Evolutionary conservation across 2,113 vertebrate species (phyloP).

Genomic region (Forbesichthys papilliferus): DNA sequence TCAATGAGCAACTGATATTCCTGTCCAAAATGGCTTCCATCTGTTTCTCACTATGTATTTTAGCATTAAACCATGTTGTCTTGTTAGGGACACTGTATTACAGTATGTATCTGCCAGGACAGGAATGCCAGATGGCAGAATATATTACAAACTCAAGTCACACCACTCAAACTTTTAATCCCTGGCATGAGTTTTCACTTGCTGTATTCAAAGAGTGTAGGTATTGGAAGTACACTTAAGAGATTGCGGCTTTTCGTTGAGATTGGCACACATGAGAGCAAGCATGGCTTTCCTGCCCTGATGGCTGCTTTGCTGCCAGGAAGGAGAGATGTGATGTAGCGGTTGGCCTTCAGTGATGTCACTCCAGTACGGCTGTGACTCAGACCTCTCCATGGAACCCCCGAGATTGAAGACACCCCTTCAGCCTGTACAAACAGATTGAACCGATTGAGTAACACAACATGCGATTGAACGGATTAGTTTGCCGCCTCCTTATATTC

Average conservation of each 20-base stretch:
- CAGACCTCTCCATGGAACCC: slow-evolving; percentile 26
- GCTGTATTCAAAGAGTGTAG: slow-evolving; percentile 17
- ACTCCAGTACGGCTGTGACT: slow-evolving; percentile 37
- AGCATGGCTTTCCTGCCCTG: slow-evolving; percentile 68
- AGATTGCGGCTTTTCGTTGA: slow-evolving; percentile 31
- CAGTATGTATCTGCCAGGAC: slow-evolving; percentile 8
- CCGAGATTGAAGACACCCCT: slow-evolving; percentile 1
- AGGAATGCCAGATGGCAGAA: slow-evolving; percentile 23
- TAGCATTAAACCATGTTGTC: background rate
- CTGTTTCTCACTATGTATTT: slow-evolving; percentile 6
- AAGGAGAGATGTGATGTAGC: slow-evolving; percentile 51
- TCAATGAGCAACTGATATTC: background rate
- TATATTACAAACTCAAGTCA: slow-evolving; percentile 1
- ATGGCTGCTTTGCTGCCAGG: slow-evolving; percentile 64
- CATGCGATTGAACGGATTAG: slow-evolving; percentile 39
- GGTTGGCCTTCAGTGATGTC: slow-evolving; percentile 40
- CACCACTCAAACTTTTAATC: slow-evolving; percentile 1
- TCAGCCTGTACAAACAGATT: slow-evolving; percentile 43
- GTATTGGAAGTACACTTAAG: slow-evolving; percentile 35
- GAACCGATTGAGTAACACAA: slow-evolving; percentile 32
- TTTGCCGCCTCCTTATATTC: slow-evolving; percentile 2
- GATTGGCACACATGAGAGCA: slow-evolving; percentile 43
- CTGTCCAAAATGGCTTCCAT: slow-evolving; percentile 3
- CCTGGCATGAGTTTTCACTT: slow-evolving; percentile 12
- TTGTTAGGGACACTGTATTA: slow-evolving; percentile 5